A percentile compares a stretch with the other conserved stretches of the same genome.
Evolutionary conservation across 1,140 invertebrate genomes (phyloP).

Genomic region (Reticulitermes speratus): DNA sequence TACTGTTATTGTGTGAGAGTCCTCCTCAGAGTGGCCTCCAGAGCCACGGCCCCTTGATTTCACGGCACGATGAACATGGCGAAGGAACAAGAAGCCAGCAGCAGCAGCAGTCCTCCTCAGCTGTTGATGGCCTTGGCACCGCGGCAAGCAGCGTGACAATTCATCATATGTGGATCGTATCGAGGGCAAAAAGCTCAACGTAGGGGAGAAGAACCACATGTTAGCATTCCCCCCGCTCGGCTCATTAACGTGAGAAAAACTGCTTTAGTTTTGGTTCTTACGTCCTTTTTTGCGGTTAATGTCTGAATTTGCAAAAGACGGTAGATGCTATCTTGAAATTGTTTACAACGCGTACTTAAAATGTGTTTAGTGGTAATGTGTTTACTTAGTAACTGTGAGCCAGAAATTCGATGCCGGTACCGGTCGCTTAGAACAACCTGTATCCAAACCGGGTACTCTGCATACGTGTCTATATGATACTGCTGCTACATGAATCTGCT

Average conservation of each 20-base stretch:
- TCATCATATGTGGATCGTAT: background rate
- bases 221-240: background rate
- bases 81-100: background rate
- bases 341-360: too few relatives aligned
- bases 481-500: too few relatives aligned
- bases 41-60: background rate
- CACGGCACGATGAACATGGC: background rate
- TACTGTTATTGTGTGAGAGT: background rate
- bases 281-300: background rate
- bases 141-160: background rate
- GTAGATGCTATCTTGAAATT: background rate
- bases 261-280: background rate
- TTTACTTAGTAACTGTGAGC: too few relatives aligned
- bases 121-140: background rate
- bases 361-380: too few relatives aligned
- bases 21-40: constrained; percentile 1
- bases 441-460: too few relatives aligned
- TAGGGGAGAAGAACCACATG: background rate
- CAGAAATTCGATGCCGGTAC: too few relatives aligned
- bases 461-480: too few relatives aligned
- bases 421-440: too few relatives aligned
- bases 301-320: background rate
- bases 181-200: background rate
- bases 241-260: background rate
- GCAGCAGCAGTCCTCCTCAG: background rate